Percentiles rank a stretch among this genome's conserved stretches.
Conservation (phyloP, 2,888 invertebrate genomes). For the Hylaea fasciaria region DNA sequence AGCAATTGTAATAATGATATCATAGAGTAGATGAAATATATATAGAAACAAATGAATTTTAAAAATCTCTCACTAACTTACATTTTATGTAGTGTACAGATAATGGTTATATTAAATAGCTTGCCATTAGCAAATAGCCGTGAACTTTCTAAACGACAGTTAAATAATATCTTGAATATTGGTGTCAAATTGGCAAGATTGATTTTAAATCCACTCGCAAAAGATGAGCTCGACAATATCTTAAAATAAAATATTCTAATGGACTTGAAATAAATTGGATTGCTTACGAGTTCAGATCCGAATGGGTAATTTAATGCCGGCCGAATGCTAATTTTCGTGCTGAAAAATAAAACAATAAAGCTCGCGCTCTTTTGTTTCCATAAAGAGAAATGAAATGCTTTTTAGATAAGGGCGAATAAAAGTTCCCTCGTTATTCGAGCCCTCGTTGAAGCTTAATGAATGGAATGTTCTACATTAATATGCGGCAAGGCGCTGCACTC, state of each 20-base stretch:
- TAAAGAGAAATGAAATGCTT: constrained; percentile 32
- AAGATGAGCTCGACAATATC: constrained; percentile 6
- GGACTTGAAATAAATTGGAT: constrained; percentile 21
- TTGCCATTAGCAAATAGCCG: too few relatives aligned
- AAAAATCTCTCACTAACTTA: too few relatives aligned
- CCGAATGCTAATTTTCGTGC: constrained; percentile 24
- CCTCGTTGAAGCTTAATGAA: constrained; percentile 32
- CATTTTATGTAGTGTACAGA: too few relatives aligned
- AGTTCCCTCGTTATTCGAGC: constrained; percentile 30
- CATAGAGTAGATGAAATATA: too few relatives aligned
- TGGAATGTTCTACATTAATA: constrained; percentile 34
- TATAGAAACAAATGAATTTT: too few relatives aligned
- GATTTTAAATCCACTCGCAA: background rate
- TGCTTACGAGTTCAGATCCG: constrained; percentile 14
- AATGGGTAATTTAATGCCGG: constrained; percentile 29
- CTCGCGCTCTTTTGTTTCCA: constrained; percentile 30
- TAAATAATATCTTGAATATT: too few relatives aligned
- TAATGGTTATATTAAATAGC: too few relatives aligned
- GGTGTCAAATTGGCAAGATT: too few relatives aligned
- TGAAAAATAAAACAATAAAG: constrained; percentile 29
- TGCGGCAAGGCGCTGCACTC: constrained; percentile 31
- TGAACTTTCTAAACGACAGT: too few relatives aligned
- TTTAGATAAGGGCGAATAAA: constrained; percentile 32
- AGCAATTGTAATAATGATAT: too few relatives aligned
- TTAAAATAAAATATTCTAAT: constrained; percentile 20